Base-by-base conservation (phyloP, 2,888 invertebrate species). In the Aporophyla nigra region DNA sequence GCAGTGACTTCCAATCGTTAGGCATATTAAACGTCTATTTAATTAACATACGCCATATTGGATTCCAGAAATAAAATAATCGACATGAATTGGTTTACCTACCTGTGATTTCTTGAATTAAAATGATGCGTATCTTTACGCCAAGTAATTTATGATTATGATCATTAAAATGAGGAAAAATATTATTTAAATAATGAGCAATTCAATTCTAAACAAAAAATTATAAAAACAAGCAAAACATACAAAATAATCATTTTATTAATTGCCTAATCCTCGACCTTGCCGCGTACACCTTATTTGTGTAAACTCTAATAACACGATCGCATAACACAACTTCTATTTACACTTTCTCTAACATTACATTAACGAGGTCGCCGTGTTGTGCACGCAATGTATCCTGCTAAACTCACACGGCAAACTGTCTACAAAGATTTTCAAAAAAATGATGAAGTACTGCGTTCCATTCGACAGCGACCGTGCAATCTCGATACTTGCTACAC, bases 381-480 rank as follows among this genome's bases (percentile, higher is more conserved):
- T 82, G 85, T 83, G 84, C 84, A 87, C 91, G 92, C 91, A 92
- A 91, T 93, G 92, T 91, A 92, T 88, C 84, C 77, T 76, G 81
- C 76, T 73, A 61, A 72, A 78, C 73, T 68, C 78, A 73, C 80
- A 77, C 70, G 76, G 83, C 86, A 85, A 84, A 85, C 63, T 86
- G 81, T 86, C 84, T 81, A 80, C 71, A 81, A 87, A 76, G 71
- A 78, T 84, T 87, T 82, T 78, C 74, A 76, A 86, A 87, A 87
- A 81, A 85, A 84, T 43, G 83, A 74, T 85, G 63, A 84, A 69
- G 56, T 81, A 84, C 78, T 78, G 79, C 75, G 75, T 84, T 73
- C 76, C 74, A 68, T 78, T 80, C 76, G 54, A 83, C 72, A 69
- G 68, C 83, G 84, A 86, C 71, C 76, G 68, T 76, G 74, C 78